A percentile compares a stretch with the other conserved stretches of the same genome.
These are phyloP conservation scores for Mycteria americana DNA, from an alignment of 2,797 vertebrate species.

Conservation along the genomic window DNA sequence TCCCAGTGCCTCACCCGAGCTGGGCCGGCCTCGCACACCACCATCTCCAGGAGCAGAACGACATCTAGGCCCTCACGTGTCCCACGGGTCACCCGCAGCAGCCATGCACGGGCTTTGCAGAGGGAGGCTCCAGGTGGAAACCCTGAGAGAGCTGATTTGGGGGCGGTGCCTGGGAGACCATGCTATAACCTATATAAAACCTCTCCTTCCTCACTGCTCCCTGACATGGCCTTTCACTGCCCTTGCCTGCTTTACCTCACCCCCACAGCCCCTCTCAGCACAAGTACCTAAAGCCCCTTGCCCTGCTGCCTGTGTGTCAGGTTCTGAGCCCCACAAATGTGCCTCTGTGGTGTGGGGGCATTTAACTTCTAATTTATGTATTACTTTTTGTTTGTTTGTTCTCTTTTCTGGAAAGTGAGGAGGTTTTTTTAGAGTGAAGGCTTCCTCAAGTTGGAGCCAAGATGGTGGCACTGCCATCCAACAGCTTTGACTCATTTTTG, in stretches of 20 bases:
- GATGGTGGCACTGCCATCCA: neutral
- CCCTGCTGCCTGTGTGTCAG: neutral
- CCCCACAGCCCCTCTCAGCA: neutral
- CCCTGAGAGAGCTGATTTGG: neutral
- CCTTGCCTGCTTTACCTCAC: neutral
- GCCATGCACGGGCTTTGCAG: neutral
- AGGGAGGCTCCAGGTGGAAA: neutral
- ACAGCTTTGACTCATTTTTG: conserved; percentile 1
- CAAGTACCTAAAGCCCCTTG: rapidly evolving
- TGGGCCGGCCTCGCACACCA: rapidly evolving
- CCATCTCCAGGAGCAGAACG: rapidly evolving
- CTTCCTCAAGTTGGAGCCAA: neutral
- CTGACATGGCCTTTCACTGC: rapidly evolving
- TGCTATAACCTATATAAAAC: neutral
- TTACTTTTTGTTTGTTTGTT: neutral
- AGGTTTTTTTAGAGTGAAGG: neutral
- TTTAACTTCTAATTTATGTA: neutral
- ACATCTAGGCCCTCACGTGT: rapidly evolving
- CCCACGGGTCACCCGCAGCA: rapidly evolving
- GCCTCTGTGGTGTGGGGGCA: neutral
- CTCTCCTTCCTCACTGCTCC: neutral
- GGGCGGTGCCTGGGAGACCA: neutral
- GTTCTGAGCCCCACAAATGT: neutral
- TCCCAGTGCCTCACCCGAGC: neutral
- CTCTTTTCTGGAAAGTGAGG: neutral